These are phyloP conservation scores for Drosophila nr. fundita DNA, from an alignment of 2,888 invertebrate genomes.

Conservation along the genomic window DNA sequence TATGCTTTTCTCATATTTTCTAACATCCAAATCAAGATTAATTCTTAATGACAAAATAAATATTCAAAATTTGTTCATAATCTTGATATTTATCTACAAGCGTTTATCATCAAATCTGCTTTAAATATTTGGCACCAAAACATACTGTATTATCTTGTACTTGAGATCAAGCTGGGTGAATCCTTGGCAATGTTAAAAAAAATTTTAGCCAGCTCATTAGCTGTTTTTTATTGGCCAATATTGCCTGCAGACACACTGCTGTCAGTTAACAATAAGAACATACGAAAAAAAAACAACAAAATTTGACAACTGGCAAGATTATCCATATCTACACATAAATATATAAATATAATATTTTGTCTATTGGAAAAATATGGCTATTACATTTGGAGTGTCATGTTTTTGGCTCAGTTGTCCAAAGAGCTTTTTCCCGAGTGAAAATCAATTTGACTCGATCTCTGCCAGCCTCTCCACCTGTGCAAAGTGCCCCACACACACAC, in stretches of 20 bases:
- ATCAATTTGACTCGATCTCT: conserved; percentile 35
- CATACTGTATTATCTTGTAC: conserved; percentile 30
- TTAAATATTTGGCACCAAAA: conserved; percentile 65
- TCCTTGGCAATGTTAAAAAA: conserved; percentile 70
- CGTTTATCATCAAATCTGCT: conserved; percentile 45
- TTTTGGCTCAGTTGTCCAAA: conserved; percentile 68
- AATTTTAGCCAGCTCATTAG: conserved; percentile 45
- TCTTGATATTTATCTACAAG: conserved; percentile 19
- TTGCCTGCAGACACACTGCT: conserved; percentile 59
- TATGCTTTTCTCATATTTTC: background rate
- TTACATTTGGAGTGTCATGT: conserved; percentile 30
- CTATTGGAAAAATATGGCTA: conserved; percentile 3
- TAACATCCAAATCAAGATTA: too few species aligned
- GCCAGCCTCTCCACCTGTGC: conserved; percentile 64
- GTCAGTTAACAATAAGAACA: conserved; percentile 66
- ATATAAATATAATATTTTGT: background rate
- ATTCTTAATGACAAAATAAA: background rate
- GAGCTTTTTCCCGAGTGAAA: conserved; percentile 56
- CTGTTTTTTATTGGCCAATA: conserved; percentile 40
- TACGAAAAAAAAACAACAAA: background rate
- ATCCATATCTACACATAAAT: conserved; percentile 16
- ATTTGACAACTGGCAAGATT: conserved; percentile 40
- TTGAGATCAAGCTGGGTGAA: conserved; percentile 56
- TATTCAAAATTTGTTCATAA: conserved; percentile 12
- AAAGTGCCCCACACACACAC: conserved; percentile 30